phyloP scores from a whole-genome alignment of 2,113 vertebrate species.

The Cheilinus undulatus region DNA sequence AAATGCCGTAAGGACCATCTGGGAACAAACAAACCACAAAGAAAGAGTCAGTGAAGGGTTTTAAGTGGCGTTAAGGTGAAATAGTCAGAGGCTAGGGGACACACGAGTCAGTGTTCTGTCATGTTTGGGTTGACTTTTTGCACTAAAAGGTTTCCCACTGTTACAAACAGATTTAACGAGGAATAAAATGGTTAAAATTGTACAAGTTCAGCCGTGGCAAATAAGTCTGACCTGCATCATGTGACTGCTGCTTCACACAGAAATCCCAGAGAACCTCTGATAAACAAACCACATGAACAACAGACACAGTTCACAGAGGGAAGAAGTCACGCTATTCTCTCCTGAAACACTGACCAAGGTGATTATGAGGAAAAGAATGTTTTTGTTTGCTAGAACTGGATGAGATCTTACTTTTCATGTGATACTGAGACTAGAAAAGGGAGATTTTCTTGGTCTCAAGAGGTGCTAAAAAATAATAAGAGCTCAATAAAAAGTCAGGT shows the following conservation, averaged over 20 bases:
- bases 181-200: background rate
- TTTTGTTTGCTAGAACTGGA: background rate
- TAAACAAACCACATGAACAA: background rate
- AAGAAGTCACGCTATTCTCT: background rate
- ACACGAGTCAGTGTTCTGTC: background rate
- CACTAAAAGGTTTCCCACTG: background rate
- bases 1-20: constrained; percentile 98
- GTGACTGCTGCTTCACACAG: constrained; percentile 22
- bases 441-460: no score
- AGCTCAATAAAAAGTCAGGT: no score
- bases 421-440: no score
- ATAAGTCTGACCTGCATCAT: background rate
- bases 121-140: background rate
- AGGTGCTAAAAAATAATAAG: no score
- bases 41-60: background rate
- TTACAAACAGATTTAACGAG: background rate
- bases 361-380: no score
- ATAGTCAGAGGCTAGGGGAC: background rate
- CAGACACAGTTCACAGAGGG: background rate
- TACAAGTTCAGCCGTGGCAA: background rate
- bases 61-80: background rate
- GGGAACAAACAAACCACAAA: constrained; percentile 8
- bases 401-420: no score
- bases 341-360: no score
- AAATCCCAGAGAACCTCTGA: background rate